Percentiles rank a stretch among this genome's conserved stretches.
Conservation (phyloP, 2,113 vertebrate species). For the Eurystomus gularis region DNA sequence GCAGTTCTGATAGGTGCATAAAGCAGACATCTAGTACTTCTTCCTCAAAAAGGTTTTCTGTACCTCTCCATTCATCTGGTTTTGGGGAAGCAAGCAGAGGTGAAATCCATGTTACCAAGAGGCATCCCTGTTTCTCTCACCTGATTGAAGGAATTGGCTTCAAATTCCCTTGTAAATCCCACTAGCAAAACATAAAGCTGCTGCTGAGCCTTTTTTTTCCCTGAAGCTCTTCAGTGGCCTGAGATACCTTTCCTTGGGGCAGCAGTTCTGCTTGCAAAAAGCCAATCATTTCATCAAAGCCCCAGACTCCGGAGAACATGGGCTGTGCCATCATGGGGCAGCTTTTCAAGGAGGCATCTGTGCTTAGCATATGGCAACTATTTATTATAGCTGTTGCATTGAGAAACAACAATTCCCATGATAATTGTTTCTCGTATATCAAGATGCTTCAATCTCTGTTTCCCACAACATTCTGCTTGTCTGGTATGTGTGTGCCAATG, state of each 20-base stretch:
- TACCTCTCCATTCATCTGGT: not conserved
- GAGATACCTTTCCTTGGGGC: slow-evolving; percentile 36
- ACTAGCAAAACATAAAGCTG: not conserved
- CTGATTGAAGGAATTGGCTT: not conserved
- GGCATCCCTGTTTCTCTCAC: not conserved
- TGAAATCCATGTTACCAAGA: not conserved
- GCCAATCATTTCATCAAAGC: slow-evolving; percentile 51
- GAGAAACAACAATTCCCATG: slow-evolving; percentile 79
- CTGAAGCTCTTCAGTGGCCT: not conserved
- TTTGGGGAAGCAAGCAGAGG: not conserved
- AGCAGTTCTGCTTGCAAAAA: slow-evolving; percentile 53
- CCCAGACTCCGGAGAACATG: slow-evolving; percentile 61
- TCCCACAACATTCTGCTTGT: slow-evolving; percentile 77
- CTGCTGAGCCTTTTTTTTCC: not conserved
- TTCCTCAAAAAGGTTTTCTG: not conserved
- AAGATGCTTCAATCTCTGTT: slow-evolving; percentile 74
- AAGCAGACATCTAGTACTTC: not conserved
- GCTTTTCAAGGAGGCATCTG: slow-evolving; percentile 79
- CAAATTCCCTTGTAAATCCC: not conserved
- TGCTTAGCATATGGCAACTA: slow-evolving; percentile 82
- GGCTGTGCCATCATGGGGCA: slow-evolving; percentile 65
- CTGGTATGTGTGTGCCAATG: slow-evolving; percentile 72
- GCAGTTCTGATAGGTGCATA: fast-evolving
- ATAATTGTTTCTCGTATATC: slow-evolving; percentile 78
- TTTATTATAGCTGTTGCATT: slow-evolving; percentile 79